A percentile compares a stretch with the other conserved stretches of the same genome.
Conservation (phyloP, 1,140 invertebrate genomes). For the Lanistes nyassanus region DNA sequence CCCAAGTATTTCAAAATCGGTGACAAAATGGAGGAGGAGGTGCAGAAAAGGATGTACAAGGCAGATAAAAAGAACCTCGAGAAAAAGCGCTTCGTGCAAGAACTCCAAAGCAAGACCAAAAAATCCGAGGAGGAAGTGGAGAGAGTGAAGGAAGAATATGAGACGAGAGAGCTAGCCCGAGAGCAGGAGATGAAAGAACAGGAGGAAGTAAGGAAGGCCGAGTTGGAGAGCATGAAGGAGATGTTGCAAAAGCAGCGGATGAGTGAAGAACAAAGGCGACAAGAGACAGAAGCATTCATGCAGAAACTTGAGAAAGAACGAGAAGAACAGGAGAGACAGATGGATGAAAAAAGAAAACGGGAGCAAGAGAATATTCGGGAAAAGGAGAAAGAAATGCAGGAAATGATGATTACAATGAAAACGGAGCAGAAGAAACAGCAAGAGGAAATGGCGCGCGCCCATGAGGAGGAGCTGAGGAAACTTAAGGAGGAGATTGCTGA, state of each 20-base stretch:
- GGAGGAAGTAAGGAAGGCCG: background rate
- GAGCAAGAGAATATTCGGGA: background rate
- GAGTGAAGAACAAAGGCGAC: background rate
- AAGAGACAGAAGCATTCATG: background rate
- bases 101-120: slow-evolving; percentile 1
- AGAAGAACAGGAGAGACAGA: background rate
- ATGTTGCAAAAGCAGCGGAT: background rate
- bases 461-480: background rate
- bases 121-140: background rate
- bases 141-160: background rate
- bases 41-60: background rate
- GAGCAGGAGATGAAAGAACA: background rate
- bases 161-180: background rate
- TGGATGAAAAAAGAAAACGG: background rate
- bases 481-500: background rate
- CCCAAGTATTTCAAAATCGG: slow-evolving; percentile 14
- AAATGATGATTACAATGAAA: background rate
- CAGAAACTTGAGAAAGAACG: background rate
- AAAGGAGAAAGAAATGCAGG: background rate
- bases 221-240: background rate
- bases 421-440: background rate
- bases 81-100: slow-evolving; percentile 5
- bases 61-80: slow-evolving; percentile 2
- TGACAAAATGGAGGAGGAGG: slow-evolving; percentile 15
- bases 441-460: background rate